Conservation (phyloP, 2,797 vertebrate genomes). For the Ataeniobius toweri region DNA sequence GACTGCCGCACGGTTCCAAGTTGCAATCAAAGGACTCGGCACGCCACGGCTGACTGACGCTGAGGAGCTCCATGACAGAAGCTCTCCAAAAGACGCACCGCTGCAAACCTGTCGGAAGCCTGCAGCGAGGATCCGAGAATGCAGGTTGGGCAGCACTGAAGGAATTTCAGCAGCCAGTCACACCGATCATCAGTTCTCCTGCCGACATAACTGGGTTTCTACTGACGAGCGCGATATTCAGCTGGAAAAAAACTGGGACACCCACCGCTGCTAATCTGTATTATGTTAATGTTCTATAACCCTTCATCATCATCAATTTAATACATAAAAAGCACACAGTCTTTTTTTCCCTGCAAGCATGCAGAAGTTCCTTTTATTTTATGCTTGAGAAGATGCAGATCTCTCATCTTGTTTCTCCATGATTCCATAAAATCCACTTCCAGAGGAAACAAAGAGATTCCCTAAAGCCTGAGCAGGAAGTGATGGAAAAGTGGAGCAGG, state of each 20-base stretch:
- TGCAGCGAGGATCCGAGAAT: neutral
- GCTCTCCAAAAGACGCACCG: constrained; percentile 10
- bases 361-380: constrained; percentile 36
- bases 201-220: constrained; percentile 41
- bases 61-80: constrained; percentile 8
- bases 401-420: neutral
- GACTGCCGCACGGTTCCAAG: constrained; percentile 17
- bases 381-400: constrained; percentile 18
- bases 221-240: constrained; percentile 27
- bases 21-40: constrained; percentile 49
- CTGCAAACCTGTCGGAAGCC: neutral
- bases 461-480: constrained; percentile 34
- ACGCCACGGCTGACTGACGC: constrained; percentile 17
- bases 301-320: constrained; percentile 21
- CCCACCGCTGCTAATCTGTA: constrained; percentile 17
- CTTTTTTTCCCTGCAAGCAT: constrained; percentile 16
- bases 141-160: constrained; percentile 1
- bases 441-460: constrained; percentile 59
- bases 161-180: constrained; percentile 11
- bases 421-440: constrained; percentile 17
- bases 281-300: neutral
- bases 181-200: constrained; percentile 7
- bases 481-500: constrained; percentile 60
- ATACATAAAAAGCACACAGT: neutral
- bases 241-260: constrained; percentile 36